Percentiles rank a stretch among this genome's conserved stretches.
Conservation (phyloP, 2,888 invertebrate species). For the Agonopterix subpropinquella region DNA sequence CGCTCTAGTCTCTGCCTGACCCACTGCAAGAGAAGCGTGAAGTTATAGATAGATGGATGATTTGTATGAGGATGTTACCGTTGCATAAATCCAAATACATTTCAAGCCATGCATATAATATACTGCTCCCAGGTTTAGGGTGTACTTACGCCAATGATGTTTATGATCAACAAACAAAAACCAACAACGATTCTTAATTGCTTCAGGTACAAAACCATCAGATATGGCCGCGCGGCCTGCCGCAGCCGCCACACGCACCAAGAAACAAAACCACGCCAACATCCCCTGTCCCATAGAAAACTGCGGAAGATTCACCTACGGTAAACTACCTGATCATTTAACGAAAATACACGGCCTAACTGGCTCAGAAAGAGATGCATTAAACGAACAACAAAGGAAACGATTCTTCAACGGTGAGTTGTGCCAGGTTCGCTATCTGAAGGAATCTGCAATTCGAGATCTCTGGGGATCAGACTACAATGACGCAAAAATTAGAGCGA, state of each 20-base stretch:
- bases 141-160: too few species aligned
- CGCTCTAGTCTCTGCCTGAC: too few species aligned
- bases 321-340: slow-evolving; percentile 68
- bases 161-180: neutral
- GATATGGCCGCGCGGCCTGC: slow-evolving; percentile 46
- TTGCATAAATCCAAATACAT: too few species aligned
- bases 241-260: slow-evolving; percentile 47
- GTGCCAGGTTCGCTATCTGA: slow-evolving; percentile 67
- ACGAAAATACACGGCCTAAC: slow-evolving; percentile 70
- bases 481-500: slow-evolving; percentile 62
- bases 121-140: too few species aligned
- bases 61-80: too few species aligned
- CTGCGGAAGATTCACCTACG: slow-evolving; percentile 70
- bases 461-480: slow-evolving; percentile 70
- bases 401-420: slow-evolving; percentile 73
- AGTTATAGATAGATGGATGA: too few species aligned
- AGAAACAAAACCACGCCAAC: slow-evolving; percentile 72
- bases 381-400: slow-evolving; percentile 70
- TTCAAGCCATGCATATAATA: too few species aligned
- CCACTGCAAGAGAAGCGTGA: too few species aligned
- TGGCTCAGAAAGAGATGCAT: slow-evolving; percentile 63
- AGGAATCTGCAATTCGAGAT: slow-evolving; percentile 70
- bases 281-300: slow-evolving; percentile 73
- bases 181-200: slow-evolving; percentile 5
- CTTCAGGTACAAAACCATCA: slow-evolving; percentile 22